These are phyloP conservation scores for Sarcophilus harrisii DNA, from an alignment of 2,797 vertebrate species.

Conservation along the genomic window DNA sequence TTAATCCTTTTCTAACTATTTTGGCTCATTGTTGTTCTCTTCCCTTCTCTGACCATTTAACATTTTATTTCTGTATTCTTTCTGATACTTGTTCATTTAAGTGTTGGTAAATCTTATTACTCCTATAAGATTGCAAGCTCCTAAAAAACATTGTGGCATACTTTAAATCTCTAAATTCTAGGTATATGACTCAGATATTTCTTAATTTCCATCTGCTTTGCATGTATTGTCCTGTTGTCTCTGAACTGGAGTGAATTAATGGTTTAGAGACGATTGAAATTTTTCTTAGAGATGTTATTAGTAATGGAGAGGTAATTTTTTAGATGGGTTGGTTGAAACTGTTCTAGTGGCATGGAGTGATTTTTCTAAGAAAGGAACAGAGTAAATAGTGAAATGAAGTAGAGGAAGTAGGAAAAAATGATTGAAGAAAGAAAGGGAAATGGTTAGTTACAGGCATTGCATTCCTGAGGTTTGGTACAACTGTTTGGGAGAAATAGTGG, in stretches of 20 bases:
- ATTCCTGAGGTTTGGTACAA: neutral
- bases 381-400: conserved; percentile 27
- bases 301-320: neutral
- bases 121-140: neutral
- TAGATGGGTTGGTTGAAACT: neutral
- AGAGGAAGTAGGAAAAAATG: neutral
- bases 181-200: neutral
- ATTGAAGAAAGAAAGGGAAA: neutral
- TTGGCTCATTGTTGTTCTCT: neutral
- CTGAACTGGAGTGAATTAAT: neutral
- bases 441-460: neutral
- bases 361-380: neutral
- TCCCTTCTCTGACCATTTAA: neutral
- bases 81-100: neutral
- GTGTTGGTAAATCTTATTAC: neutral
- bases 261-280: neutral
- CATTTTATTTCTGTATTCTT: neutral
- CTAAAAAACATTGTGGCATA: neutral
- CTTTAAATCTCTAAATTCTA: neutral
- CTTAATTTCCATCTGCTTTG: neutral
- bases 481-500: neutral
- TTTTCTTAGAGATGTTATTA: neutral
- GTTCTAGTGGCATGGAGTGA: neutral
- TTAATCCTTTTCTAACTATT: neutral
- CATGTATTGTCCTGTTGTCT: neutral